Evolutionary conservation across 2,113 vertebrate genomes (phyloP), one percentile per base, ranked within the genome.

Genomic region (Pipra filicauda): DNA sequence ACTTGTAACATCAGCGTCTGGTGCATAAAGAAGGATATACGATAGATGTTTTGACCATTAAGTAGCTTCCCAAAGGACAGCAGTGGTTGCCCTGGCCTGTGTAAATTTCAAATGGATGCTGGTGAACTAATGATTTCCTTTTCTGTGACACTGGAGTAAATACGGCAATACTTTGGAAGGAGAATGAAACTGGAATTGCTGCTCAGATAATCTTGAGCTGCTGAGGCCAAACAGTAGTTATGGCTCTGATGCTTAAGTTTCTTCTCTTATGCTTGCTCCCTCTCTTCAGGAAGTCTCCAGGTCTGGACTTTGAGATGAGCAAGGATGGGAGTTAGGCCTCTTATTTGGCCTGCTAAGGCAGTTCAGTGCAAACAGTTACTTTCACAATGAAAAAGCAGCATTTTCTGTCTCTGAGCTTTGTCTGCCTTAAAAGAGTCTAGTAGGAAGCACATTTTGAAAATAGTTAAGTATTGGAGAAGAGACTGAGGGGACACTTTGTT

Each of bases 211-310:
- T 54, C 57, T 82, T 54, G 62, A 71, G 49, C 55, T 94, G 73
- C 61, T 93, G 86, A 57, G 70, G n/a, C 73, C 79, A 71, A 83
- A 58, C 66, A 65, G 52, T 85, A 88, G 76, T 91, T 88, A 71
- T 33, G 75, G 28, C 51, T 97, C 77, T 92, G 52, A 44, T 71
- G 95, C 46, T 96, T 73, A 88, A 72, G 88, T 93, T 94, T 95
- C 73, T 96, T 28, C 78, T 88, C 30, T 54, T 9, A 5, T 46
- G n/a, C 58, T 79, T 85, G 51, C 46, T 93, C 27, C n/a, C 8
- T 80, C 8, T 89, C 37, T 87, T 81, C 35, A 85, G 44, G n/a
- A 91, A n/a, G 35, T 54, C 44, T 92, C 9, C 23, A 30, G 41
- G 23, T 69, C 46, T 72, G 39, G 43, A 41, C 69, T 86, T 89